These are phyloP conservation scores for Eupeodes luniger DNA, from an alignment of 2,888 invertebrate genomes.

Conservation along the genomic window DNA sequence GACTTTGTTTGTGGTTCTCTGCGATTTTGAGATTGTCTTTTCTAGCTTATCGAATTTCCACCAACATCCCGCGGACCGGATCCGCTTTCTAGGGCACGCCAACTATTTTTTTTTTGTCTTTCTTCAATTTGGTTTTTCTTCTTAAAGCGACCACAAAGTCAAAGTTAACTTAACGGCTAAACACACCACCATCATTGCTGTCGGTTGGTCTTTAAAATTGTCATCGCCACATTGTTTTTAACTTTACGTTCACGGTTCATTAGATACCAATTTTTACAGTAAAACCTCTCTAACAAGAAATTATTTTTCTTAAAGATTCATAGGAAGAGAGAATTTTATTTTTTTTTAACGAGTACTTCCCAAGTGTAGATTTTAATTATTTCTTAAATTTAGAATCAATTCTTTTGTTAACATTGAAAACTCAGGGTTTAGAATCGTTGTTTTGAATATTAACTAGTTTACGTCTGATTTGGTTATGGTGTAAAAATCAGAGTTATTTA, in stretches of 20 bases:
- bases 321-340: too few species aligned
- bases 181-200: not conserved
- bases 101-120: constrained; percentile 31
- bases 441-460: too few species aligned
- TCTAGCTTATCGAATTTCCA: constrained; percentile 60
- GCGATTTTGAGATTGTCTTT: constrained; percentile 13
- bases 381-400: too few species aligned
- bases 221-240: constrained; percentile 27
- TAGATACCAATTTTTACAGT: not conserved
- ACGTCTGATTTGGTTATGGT: too few species aligned
- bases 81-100: constrained; percentile 62
- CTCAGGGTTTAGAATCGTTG: too few species aligned
- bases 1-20: constrained; percentile 11
- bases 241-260: not conserved
- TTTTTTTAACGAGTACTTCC: too few species aligned
- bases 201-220: constrained; percentile 8
- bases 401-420: too few species aligned
- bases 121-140: not conserved
- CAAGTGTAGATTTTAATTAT: too few species aligned
- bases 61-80: constrained; percentile 39
- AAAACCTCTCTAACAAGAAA: not conserved
- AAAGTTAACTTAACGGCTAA: constrained; percentile 52
- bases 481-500: too few species aligned
- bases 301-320: not conserved
- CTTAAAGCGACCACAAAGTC: constrained; percentile 60